These are phyloP conservation scores for Agraylea sexmaculata DNA, from an alignment of 1,140 invertebrate species.

Conservation along the genomic window DNA sequence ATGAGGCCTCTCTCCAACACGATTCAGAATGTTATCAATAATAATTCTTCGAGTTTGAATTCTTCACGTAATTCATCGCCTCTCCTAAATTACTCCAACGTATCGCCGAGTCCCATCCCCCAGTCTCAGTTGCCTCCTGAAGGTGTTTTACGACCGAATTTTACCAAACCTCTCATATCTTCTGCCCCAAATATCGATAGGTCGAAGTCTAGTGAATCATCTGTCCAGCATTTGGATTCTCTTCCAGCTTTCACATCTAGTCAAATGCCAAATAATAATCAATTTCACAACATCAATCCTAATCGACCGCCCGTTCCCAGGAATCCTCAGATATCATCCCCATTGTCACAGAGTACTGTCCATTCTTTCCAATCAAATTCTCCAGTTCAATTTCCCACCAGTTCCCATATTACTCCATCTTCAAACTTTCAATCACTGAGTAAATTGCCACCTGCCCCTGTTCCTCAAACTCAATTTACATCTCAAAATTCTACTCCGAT, in stretches of 20 bases:
- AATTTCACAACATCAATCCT: conserved; percentile 5
- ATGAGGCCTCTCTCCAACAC: conserved; percentile 9
- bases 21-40: conserved; percentile 12
- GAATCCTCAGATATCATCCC: neutral
- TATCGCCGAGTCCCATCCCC: conserved; percentile 9
- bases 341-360: neutral
- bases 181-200: too few relatives aligned
- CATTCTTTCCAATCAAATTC: too few relatives aligned
- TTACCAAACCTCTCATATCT: conserved; percentile 1
- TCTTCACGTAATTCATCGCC: conserved; percentile 21
- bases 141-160: neutral
- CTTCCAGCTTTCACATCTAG: too few relatives aligned
- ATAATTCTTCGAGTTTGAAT: conserved; percentile 16
- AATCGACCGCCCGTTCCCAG: conserved; percentile 2
- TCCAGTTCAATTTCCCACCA: too few relatives aligned
- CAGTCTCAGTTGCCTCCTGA: conserved; percentile 7
- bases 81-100: conserved; percentile 12
- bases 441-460: conserved; percentile 5
- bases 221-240: too few relatives aligned
- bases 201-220: too few relatives aligned
- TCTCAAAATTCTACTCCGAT: conserved; percentile 1
- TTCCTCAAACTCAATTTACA: conserved; percentile 1
- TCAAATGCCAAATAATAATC: too few relatives aligned
- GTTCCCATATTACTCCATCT: too few relatives aligned
- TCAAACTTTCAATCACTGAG: too few relatives aligned